A percentile compares a stretch with the other conserved stretches of the same genome.
Evolutionary conservation across 2,888 invertebrate genomes (phyloP).

Genomic region (Leucophenga maculata): DNA sequence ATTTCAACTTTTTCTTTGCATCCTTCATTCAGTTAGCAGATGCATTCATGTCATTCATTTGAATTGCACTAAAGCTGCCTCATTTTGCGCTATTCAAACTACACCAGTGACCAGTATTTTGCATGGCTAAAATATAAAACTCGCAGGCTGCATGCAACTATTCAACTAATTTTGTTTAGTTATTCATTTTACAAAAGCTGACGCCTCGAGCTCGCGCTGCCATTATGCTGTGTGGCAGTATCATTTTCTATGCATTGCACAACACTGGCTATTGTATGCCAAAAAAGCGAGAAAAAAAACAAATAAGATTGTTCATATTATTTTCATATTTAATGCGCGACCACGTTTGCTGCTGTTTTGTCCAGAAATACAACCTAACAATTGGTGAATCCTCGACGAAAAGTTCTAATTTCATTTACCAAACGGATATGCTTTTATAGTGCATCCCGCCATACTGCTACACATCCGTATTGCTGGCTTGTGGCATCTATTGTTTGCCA

Average conservation of each 20-base stretch:
- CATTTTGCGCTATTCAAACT: conserved; percentile 8
- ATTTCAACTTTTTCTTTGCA: not conserved
- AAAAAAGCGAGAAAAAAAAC: not conserved
- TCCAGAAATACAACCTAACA: conserved; percentile 42
- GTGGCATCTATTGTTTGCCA: no score
- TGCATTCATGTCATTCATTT: not conserved
- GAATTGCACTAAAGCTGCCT: not conserved
- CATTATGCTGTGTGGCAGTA: conserved; percentile 1
- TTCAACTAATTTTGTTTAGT: conserved; percentile 20
- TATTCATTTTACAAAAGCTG: conserved; percentile 4
- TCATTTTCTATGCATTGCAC: not conserved
- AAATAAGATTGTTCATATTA: conserved; percentile 26
- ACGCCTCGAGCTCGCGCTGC: not conserved
- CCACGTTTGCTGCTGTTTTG: conserved; percentile 34
- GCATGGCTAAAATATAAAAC: no score
- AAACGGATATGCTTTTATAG: conserved; percentile 25
- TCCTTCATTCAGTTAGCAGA: not conserved
- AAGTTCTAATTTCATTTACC: conserved; percentile 63
- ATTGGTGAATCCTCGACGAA: conserved; percentile 44
- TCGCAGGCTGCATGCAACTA: not conserved
- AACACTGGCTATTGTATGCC: conserved; percentile 30
- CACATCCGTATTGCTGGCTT: no score
- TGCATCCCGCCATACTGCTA: no score
- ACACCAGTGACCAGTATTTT: no score
- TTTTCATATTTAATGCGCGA: conserved; percentile 59